Evolutionary conservation across 2,797 vertebrate genomes (phyloP).

Genomic region (Triplophysa bombifrons): DNA sequence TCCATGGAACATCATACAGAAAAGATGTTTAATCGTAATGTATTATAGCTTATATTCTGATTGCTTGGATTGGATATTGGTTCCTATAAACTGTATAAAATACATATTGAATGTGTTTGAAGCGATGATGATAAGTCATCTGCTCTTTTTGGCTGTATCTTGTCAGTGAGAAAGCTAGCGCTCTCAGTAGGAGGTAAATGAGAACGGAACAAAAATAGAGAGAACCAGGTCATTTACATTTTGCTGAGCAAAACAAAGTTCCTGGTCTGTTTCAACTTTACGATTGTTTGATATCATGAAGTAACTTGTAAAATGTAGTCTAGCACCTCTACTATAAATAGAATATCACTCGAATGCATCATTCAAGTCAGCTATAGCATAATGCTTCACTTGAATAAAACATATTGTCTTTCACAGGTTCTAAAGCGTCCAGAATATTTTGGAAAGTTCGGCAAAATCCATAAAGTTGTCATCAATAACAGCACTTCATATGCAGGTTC

Average conservation of each 20-base stretch:
- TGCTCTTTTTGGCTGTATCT: not conserved
- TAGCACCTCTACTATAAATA: not conserved
- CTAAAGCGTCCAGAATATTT: slow-evolving; percentile 99
- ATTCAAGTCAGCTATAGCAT: not conserved
- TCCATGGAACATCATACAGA: no score
- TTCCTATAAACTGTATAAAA: not conserved
- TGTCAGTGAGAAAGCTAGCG: slow-evolving; percentile 3
- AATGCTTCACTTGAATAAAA: not conserved
- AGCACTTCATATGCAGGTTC: slow-evolving; percentile 99
- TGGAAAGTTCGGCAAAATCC: slow-evolving; percentile 99
- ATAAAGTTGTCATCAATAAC: slow-evolving; percentile 99
- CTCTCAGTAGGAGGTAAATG: slow-evolving; percentile 21
- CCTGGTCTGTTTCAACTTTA: not conserved
- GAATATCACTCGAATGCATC: not conserved
- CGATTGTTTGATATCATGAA: not conserved
- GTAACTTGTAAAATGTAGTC: not conserved
- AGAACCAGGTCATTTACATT: not conserved
- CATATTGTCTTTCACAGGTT: slow-evolving; percentile 78
- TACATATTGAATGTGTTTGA: not conserved
- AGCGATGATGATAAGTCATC: not conserved
- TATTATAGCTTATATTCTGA: no score
- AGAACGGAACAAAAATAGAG: slow-evolving; percentile 18
- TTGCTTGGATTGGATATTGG: not conserved
- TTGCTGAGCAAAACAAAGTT: slow-evolving; percentile 10
- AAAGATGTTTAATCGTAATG: no score